A percentile compares a stretch with the other conserved stretches of the same genome.
Conservation (phyloP, 2,797 vertebrate genomes). For the Pseudomugil gertrudae region DNA sequence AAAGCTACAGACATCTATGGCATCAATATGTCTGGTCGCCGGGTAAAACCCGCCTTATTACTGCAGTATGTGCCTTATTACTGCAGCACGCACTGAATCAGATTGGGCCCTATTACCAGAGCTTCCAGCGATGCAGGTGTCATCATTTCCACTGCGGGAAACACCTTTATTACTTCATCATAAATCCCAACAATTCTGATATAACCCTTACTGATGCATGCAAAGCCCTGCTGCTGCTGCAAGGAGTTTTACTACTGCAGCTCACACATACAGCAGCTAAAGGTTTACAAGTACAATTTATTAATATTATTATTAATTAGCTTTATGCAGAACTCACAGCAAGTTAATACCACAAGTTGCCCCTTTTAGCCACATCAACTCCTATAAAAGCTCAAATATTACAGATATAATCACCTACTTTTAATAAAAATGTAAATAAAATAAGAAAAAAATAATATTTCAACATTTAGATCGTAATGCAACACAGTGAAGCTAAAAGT, state of each 20-base stretch:
- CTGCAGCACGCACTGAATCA: constrained; percentile 35
- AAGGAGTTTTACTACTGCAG: background rate
- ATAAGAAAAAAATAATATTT: no score
- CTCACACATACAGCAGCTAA: background rate
- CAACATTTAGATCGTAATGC: no score
- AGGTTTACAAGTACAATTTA: no score
- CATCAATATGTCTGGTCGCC: constrained; percentile 18
- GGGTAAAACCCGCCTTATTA: constrained; percentile 32
- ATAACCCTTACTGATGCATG: constrained; percentile 25
- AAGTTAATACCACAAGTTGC: no score
- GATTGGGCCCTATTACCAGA: background rate
- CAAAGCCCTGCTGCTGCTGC: constrained; percentile 26
- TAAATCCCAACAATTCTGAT: constrained; percentile 47
- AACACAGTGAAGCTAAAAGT: no score
- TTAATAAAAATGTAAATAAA: no score
- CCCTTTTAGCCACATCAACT: no score
- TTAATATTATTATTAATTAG: no score
- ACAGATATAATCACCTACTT: no score
- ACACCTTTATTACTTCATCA: constrained; percentile 46
- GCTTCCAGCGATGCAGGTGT: constrained; percentile 37
- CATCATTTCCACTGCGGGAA: constrained; percentile 57
- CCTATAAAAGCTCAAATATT: no score
- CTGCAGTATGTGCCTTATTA: constrained; percentile 56
- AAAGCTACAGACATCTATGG: constrained; percentile 31
- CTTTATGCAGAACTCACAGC: background rate